A percentile compares a stretch with the other conserved stretches of the same genome.
These are phyloP conservation scores for Idaea straminata DNA, from an alignment of 2,888 invertebrate genomes.

Conservation along the genomic window DNA sequence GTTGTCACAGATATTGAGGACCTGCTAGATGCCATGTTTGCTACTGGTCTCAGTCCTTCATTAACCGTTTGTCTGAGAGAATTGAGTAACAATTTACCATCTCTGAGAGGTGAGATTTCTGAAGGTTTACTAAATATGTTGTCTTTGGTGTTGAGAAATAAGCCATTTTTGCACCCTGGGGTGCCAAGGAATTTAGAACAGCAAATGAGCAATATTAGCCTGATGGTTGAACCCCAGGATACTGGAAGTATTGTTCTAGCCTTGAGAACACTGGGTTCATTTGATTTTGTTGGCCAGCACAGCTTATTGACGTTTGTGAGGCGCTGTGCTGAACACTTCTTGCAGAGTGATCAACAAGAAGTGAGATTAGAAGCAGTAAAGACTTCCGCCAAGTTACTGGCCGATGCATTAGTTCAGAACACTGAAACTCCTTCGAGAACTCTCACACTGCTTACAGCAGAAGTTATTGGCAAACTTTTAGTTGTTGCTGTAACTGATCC, in stretches of 20 bases:
- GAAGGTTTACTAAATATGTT: constrained; percentile 95
- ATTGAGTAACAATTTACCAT: constrained; percentile 92
- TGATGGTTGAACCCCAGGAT: constrained; percentile 83
- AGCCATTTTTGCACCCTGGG: constrained; percentile 89
- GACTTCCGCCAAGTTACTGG: constrained; percentile 93
- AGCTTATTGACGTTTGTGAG: constrained; percentile 95
- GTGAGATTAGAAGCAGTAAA: constrained; percentile 94
- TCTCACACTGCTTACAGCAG: constrained; percentile 89
- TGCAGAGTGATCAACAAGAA: constrained; percentile 94
- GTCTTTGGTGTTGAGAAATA: constrained; percentile 93
- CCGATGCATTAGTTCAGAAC: constrained; percentile 86
- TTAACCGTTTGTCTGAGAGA: constrained; percentile 95
- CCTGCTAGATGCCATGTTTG: constrained; percentile 94
- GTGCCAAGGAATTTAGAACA: constrained; percentile 83
- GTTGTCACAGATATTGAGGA: constrained; percentile 90
- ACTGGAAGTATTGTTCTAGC: constrained; percentile 93
- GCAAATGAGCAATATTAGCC: constrained; percentile 68
- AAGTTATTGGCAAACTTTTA: constrained; percentile 93
- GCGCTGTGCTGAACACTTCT: constrained; percentile 94
- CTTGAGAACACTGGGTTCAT: constrained; percentile 93
- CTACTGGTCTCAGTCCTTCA: constrained; percentile 93
- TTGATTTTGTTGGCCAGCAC: constrained; percentile 93
- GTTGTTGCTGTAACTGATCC: constrained; percentile 97
- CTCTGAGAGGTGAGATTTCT: constrained; percentile 93
- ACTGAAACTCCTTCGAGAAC: constrained; percentile 87